These are phyloP conservation scores for Pitangus sulphuratus DNA, from an alignment of 2,797 vertebrate species.

Conservation along the genomic window DNA sequence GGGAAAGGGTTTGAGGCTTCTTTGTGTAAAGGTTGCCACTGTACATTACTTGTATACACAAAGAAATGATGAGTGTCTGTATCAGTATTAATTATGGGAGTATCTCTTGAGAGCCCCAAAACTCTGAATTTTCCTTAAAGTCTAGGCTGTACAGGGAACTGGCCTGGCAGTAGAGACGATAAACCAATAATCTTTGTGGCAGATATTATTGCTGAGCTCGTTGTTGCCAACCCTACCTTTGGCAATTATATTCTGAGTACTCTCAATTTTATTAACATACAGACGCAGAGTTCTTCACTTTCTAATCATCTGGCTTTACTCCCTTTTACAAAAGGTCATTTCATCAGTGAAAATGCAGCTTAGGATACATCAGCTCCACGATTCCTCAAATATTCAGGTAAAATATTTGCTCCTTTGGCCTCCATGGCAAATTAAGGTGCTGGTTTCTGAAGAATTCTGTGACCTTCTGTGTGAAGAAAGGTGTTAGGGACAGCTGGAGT, in stretches of 20 bases:
- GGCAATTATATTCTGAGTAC: not conserved
- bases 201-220: not conserved
- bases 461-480: not conserved
- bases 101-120: not conserved
- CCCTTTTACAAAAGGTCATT: not conserved
- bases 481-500: not conserved
- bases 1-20: not conserved
- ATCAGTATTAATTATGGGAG: not conserved
- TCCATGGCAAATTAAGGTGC: not conserved
- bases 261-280: not conserved
- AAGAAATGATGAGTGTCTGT: not conserved
- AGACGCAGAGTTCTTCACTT: not conserved
- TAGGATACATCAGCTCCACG: not conserved
- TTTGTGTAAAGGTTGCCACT: not conserved
- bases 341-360: not conserved
- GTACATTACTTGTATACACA: not conserved
- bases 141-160: not conserved
- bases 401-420: not conserved
- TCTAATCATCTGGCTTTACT: not conserved
- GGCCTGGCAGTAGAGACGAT: not conserved
- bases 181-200: not conserved
- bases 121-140: not conserved
- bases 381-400: not conserved
- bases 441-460: not conserved
- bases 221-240: not conserved